Conservation (phyloP, 2,113 vertebrate genomes). For the Kobus ellipsiprymnus region DNA sequence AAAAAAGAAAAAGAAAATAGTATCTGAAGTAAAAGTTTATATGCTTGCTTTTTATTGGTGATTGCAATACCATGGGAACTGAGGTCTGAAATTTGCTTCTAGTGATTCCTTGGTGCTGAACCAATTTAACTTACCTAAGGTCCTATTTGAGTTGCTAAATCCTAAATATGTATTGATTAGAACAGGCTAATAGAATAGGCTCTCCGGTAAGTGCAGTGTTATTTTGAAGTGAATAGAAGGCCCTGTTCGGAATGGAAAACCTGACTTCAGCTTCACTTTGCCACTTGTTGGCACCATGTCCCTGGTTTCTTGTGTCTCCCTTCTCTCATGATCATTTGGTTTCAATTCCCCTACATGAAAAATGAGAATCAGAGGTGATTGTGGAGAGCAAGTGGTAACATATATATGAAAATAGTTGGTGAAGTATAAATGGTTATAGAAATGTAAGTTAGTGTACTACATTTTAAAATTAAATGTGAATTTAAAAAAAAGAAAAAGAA, state of each 20-base stretch:
- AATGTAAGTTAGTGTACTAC: neutral
- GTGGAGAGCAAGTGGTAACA: neutral
- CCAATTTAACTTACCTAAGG: constrained; percentile 36
- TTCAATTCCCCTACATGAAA: neutral
- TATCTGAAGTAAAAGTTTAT: no score
- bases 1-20: no score
- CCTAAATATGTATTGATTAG: constrained; percentile 35
- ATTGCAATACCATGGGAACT: no score
- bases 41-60: no score
- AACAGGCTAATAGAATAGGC: neutral
- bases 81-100: neutral
- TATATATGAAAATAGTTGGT: neutral
- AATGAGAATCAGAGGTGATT: neutral
- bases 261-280: neutral
- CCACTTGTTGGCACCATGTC: neutral
- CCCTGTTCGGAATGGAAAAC: neutral
- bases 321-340: neutral
- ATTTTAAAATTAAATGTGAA: neutral
- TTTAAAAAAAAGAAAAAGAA: no score
- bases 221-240: neutral
- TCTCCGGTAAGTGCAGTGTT: neutral
- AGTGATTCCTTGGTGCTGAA: constrained; percentile 2
- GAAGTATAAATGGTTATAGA: neutral
- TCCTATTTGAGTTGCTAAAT: constrained; percentile 31
- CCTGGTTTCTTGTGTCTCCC: neutral